These are phyloP conservation scores for Lepisosteus oculatus DNA, from an alignment of 2,113 vertebrate species.

Conservation along the genomic window DNA sequence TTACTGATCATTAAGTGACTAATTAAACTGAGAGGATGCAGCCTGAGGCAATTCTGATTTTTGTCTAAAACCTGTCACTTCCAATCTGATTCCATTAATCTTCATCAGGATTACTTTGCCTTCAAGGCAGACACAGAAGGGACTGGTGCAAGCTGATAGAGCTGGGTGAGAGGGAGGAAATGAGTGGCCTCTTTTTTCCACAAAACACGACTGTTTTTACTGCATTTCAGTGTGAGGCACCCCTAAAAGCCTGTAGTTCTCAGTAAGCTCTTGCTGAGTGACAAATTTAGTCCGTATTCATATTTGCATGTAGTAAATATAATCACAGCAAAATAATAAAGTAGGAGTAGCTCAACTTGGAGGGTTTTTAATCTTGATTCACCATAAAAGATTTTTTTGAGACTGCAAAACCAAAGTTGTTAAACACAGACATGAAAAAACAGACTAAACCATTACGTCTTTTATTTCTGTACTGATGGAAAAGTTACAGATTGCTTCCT, in stretches of 20 bases:
- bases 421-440: no score
- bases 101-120: background rate
- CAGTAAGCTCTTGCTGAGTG: background rate
- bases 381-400: no score
- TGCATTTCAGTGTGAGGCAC: background rate
- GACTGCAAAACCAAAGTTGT: no score
- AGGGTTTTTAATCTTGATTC: no score
- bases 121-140: background rate
- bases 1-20: constrained; percentile 27
- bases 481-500: no score
- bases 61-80: constrained; percentile 6
- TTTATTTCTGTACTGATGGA: no score
- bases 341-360: no score
- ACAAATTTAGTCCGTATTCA: no score
- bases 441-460: no score
- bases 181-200: background rate
- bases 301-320: no score
- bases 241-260: background rate
- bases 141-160: background rate
- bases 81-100: constrained; percentile 20
- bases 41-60: background rate
- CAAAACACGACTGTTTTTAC: background rate
- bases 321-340: no score
- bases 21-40: constrained; percentile 23
- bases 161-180: background rate